phyloP scores from a whole-genome alignment of 2,113 vertebrate genomes.

The Fulmarus glacialis region DNA sequence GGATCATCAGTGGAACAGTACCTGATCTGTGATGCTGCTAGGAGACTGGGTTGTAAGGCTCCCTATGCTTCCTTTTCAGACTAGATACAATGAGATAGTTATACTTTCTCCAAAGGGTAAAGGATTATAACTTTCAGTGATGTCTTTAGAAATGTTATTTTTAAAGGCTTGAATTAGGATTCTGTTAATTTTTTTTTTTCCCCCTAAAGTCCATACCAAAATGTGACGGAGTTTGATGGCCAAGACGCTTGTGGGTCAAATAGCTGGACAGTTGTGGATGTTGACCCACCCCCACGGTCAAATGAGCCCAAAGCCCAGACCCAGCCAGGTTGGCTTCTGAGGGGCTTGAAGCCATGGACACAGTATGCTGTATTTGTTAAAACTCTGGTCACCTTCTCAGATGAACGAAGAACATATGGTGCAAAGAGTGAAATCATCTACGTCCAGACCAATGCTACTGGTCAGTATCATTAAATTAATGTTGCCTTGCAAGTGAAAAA shows the following conservation, averaged over 20 bases:
- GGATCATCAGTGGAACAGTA: background rate
- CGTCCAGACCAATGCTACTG: slow-evolving; percentile 88
- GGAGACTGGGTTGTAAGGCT: background rate
- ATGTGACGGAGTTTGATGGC: slow-evolving; percentile 96
- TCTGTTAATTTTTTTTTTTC: background rate
- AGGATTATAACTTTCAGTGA: background rate
- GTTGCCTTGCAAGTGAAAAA: background rate
- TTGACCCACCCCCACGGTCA: slow-evolving; percentile 85
- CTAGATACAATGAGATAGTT: background rate
- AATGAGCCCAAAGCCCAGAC: slow-evolving; percentile 76
- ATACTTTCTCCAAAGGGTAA: background rate
- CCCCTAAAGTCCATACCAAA: slow-evolving; percentile 83
- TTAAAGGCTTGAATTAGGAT: background rate
- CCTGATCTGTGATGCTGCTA: background rate
- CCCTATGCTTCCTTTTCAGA: background rate
- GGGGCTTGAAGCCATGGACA: slow-evolving; percentile 92
- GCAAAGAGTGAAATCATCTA: slow-evolving; percentile 99
- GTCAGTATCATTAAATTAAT: slow-evolving; percentile 71
- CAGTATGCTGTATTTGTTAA: slow-evolving; percentile 97
- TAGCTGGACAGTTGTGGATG: slow-evolving; percentile 95
- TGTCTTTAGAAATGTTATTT: background rate
- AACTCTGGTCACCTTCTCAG: slow-evolving; percentile 91
- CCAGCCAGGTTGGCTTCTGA: slow-evolving; percentile 85
- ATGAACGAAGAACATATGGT: slow-evolving; percentile 88
- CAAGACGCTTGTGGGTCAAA: slow-evolving; percentile 96